Conservation (phyloP, 2,888 invertebrate species). For the Brachylomia viminalis region DNA sequence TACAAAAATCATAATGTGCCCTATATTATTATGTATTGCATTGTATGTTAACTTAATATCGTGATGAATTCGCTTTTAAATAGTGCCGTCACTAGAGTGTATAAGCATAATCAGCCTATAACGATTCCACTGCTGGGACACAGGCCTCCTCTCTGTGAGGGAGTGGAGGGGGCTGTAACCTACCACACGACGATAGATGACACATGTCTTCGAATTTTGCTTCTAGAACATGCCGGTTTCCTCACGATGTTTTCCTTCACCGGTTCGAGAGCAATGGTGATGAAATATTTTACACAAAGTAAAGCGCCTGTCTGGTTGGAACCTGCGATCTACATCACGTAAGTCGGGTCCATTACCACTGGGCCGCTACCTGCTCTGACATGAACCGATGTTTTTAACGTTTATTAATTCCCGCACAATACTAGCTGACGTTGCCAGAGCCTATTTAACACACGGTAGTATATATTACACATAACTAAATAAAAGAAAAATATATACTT, state of each 20-base stretch:
- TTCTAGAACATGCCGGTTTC: background rate
- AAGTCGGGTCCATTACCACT: background rate
- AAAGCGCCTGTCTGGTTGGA: background rate
- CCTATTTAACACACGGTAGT: slow-evolving; percentile 8
- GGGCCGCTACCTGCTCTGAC: background rate
- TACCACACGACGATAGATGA: background rate
- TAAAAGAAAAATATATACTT: slow-evolving; percentile 6
- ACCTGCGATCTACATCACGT: background rate
- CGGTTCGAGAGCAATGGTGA: background rate
- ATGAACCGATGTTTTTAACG: background rate
- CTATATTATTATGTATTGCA: background rate
- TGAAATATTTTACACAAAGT: background rate
- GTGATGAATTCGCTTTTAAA: background rate
- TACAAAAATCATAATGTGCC: background rate
- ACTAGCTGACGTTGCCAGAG: background rate
- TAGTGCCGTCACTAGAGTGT: background rate
- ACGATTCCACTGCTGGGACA: background rate
- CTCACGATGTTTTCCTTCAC: background rate
- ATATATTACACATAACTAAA: background rate
- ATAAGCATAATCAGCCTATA: no score
- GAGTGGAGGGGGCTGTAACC: background rate
- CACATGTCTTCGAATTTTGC: background rate
- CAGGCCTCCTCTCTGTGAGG: background rate
- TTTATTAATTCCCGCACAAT: background rate
- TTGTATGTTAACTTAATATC: background rate